Conservation (phyloP, 2,888 invertebrate genomes). For the Serripes groenlandicus region DNA sequence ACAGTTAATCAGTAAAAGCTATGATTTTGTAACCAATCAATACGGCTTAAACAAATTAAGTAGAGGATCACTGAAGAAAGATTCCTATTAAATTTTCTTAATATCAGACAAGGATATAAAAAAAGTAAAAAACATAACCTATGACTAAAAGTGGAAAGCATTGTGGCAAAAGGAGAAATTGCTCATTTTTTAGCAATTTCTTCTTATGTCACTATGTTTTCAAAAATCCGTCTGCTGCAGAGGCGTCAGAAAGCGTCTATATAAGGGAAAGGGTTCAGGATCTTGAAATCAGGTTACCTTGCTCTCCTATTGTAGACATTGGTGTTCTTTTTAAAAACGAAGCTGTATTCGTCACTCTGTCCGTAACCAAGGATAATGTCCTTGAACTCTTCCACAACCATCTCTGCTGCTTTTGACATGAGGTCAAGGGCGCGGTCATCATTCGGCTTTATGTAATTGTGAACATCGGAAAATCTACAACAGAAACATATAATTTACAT, state of each 20-base stretch:
- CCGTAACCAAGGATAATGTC: conserved; percentile 96
- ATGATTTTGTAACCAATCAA: no score
- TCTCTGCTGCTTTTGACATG: conserved; percentile 95
- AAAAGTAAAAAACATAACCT: no score
- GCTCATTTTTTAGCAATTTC: background rate
- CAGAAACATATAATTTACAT: background rate
- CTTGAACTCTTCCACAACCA: conserved; percentile 92
- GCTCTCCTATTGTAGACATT: conserved; percentile 92
- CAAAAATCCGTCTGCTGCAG: background rate
- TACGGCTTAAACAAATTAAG: no score
- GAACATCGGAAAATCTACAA: conserved; percentile 85
- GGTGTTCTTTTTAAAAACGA: conserved; percentile 90
- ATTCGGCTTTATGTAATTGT: conserved; percentile 86
- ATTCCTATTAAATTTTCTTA: no score
- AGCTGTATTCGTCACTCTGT: conserved; percentile 99
- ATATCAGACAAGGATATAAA: no score
- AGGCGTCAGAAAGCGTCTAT: no score
- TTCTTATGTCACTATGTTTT: background rate
- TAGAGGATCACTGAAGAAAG: no score
- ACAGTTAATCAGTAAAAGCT: no score
- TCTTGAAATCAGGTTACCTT: no score
- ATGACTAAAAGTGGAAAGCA: no score
- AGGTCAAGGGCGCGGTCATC: conserved; percentile 89
- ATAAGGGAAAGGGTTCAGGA: background rate
- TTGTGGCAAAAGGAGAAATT: background rate